Base-by-base conservation (phyloP, 2,113 vertebrate species). In the Thoracochromis brauschi region DNA sequence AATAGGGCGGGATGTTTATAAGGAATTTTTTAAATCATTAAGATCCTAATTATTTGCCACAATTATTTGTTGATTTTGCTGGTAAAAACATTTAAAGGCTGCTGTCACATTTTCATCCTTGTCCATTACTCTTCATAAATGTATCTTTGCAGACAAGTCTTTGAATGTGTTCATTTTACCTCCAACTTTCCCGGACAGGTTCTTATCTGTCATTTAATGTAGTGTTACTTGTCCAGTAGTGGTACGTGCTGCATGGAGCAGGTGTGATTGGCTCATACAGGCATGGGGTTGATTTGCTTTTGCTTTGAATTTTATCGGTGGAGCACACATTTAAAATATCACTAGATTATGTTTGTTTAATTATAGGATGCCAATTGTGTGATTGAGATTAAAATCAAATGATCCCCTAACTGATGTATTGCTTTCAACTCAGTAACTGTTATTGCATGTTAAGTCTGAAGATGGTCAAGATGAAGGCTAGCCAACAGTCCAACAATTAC, bases 221-320 rank as follows among this genome's bases (percentile, higher is more conserved):
- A 38, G 10, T 21, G 0, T 65, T 65, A 12, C 60, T 65, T 38
- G 60, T 60, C 26, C 26, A 31, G 2, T 60, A 60, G 40, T 42
- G 40, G 40, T 60, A 6, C 1, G 0, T 4, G 33, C 60, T 65
- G 33, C 33, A 65, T 35, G 4, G 31, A 65, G 33, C 60, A 5
- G 4, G 17, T 8, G 17, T 13, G 0, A 65, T 65, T 65, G 19
- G 60, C 60, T 65, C 33, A 65, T 38, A 38, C 17, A 38, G 60
- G 60, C 31, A 65, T 38, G 60, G 6, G 60, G 17, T 65, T 65
- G 65, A 71, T 71, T 71, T 71, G 63, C 63, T 68, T 40, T 68
- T 68, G 35, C 11, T 40, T 68, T 6, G 35, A 14, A 24, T 40
- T 71, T 9, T 24, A 4, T 71, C 4, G 31, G 10, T 38, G 31